phyloP scores from a whole-genome alignment of 2,888 invertebrate species.

The Synergus japonicus region DNA sequence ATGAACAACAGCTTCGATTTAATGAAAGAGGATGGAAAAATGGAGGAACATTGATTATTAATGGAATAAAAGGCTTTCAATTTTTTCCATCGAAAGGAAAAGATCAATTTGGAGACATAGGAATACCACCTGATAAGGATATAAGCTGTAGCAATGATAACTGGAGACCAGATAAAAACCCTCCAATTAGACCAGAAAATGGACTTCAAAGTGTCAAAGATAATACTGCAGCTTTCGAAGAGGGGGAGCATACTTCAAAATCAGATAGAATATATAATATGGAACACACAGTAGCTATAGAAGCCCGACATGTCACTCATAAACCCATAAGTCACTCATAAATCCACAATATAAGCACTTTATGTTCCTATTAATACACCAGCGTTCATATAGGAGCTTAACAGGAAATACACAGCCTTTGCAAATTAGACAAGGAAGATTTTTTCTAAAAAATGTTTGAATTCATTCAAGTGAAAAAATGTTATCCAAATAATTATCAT shows the following conservation, averaged over 20 bases:
- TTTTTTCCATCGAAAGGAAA: not conserved
- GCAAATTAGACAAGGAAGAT: too few species aligned
- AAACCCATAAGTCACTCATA: too few species aligned
- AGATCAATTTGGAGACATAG: not conserved
- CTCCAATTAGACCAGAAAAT: not conserved
- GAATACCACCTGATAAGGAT: not conserved
- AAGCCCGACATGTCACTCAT: too few species aligned
- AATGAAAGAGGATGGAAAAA: not conserved
- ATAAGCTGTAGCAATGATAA: too few species aligned
- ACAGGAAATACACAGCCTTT: too few species aligned
- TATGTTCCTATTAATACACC: not conserved
- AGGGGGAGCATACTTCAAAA: not conserved
- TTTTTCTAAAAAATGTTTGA: too few species aligned
- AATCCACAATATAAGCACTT: not conserved
- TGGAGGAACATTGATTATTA: not conserved
- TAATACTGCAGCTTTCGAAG: not conserved
- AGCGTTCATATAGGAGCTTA: too few species aligned
- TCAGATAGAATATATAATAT: not conserved
- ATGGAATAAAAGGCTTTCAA: not conserved
- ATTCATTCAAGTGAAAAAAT: too few species aligned
- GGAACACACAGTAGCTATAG: too few species aligned
- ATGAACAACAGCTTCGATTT: not conserved
- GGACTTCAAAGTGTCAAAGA: not conserved
- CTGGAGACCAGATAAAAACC: not conserved
- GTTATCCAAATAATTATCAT: too few species aligned